Conservation (phyloP, 92 coral and sea anemone genomes). For the Porites evermanni region DNA sequence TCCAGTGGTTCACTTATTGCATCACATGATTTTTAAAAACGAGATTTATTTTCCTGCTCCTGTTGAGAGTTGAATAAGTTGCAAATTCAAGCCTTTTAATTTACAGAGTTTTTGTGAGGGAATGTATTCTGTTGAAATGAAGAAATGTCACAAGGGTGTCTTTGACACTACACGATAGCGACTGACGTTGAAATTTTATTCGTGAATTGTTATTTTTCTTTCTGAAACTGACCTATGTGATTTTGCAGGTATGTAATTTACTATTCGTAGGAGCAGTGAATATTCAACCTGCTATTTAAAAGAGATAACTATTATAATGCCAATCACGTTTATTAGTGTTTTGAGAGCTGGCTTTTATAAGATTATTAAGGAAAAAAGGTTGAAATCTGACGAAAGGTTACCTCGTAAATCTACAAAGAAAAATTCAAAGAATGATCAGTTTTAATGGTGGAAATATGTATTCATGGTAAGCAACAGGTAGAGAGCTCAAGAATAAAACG, state of each 20-base stretch:
- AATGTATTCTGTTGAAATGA: not conserved
- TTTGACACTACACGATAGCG: not conserved
- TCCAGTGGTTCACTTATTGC: conserved; percentile 19
- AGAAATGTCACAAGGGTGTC: not conserved
- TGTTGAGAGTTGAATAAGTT: not conserved
- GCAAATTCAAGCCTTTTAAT: no score
- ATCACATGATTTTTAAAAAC: conserved; percentile 16
- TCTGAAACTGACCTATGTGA: not conserved
- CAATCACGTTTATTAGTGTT: no score
- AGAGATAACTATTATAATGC: no score
- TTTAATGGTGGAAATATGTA: no score
- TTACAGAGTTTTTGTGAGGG: no score
- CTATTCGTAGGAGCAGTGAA: not conserved
- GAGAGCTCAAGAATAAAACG: no score
- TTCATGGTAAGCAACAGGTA: no score
- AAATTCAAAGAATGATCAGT: no score
- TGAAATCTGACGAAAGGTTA: no score
- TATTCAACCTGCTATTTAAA: conserved; percentile 16
- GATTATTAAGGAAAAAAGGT: no score
- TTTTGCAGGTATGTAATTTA: conserved; percentile 9
- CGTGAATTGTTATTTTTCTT: not conserved
- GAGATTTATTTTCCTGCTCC: not conserved
- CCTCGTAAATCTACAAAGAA: no score
- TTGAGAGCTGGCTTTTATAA: no score
- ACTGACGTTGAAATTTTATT: not conserved